Base-by-base conservation (phyloP, 92 coral and sea anemone genomes). In the Muricea muricata region DNA sequence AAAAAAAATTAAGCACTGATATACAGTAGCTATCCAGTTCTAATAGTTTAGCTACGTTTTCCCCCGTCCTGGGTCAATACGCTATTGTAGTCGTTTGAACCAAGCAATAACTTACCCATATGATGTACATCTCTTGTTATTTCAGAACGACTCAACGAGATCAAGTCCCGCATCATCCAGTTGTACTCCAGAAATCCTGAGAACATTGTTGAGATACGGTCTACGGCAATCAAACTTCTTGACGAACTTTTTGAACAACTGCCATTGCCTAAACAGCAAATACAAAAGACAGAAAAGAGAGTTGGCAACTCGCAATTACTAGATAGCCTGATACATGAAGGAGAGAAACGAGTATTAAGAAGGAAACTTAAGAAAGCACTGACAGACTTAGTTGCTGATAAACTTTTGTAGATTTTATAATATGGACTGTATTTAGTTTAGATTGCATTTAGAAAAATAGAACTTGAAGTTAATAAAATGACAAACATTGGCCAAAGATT, bases 321-420 rank as follows among this genome's bases (percentile, higher is more conserved):
- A 32, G 90, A 82, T 56, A 79, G 89, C 65, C 94, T 95, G 20
- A 85, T 93, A 9, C 55, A 78, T 15, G 91, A 88, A 3, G 94
- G 93, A 33, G 87, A 90, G 40, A 92, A 90, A 55, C 80, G 82
- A 37, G 94, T 88, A 54, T 77, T 95, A 72, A 84, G 90, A 48
- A 94, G 89, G 14, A 87, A 97, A 78, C 63, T 95, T 24, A 80
- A 93, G 57, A 83, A 97, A 90, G 98, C 98, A 2, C 79, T 95
- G 20, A 94, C 93, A 1, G 98, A 93, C 72, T 75, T 91, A 57
- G 92, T 95, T 1, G 93, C 97, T 9, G 98, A 95, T n/a, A 94
- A 95, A 40, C 92, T 95, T 15, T 55, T 73, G 70, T 75, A 75
- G 39, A 91, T 95, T 15, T 55, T 73, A 56, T 75, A 75, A 24